These are phyloP conservation scores for Pachycephala philippinensis DNA, from an alignment of 2,113 vertebrate genomes.

Conservation along the genomic window DNA sequence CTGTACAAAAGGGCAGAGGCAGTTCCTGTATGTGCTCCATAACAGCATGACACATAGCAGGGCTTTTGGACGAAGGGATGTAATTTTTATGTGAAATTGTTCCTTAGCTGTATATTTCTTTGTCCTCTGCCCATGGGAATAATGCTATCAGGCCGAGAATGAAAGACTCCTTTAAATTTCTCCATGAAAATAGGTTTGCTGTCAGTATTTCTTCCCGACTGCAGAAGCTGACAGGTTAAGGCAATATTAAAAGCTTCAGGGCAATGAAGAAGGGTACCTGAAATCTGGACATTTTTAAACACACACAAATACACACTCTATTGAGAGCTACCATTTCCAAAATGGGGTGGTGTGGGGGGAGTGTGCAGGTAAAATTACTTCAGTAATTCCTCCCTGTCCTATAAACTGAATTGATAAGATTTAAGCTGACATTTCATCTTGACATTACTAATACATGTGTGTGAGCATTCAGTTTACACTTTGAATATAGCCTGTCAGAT, in stretches of 20 bases:
- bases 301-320: not conserved
- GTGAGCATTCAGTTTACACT: conserved; percentile 32
- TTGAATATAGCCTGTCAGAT: conserved; percentile 35
- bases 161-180: conserved; percentile 44
- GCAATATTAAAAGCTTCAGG: conserved; percentile 6
- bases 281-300: not conserved
- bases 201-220: conserved; percentile 10
- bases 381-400: not conserved
- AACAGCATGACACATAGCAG: conserved; percentile 41
- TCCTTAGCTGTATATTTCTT: conserved; percentile 38
- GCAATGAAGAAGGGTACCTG: not conserved
- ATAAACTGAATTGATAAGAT: conserved; percentile 1
- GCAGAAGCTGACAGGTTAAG: conserved; percentile 31
- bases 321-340: not conserved
- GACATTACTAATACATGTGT: conserved; percentile 21
- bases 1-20: conserved; percentile 65
- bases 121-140: conserved; percentile 45
- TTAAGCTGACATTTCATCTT: conserved; percentile 48
- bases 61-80: conserved; percentile 19
- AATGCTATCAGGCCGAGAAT: not conserved
- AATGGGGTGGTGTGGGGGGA: accelerated
- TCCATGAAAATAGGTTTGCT: conserved; percentile 1
- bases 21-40: conserved; percentile 41
- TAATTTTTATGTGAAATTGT: conserved; percentile 48
- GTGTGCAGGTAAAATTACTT: not conserved